Base-by-base conservation (phyloP, 1,140 invertebrate species). In the Leguminivora glycinivorella region DNA sequence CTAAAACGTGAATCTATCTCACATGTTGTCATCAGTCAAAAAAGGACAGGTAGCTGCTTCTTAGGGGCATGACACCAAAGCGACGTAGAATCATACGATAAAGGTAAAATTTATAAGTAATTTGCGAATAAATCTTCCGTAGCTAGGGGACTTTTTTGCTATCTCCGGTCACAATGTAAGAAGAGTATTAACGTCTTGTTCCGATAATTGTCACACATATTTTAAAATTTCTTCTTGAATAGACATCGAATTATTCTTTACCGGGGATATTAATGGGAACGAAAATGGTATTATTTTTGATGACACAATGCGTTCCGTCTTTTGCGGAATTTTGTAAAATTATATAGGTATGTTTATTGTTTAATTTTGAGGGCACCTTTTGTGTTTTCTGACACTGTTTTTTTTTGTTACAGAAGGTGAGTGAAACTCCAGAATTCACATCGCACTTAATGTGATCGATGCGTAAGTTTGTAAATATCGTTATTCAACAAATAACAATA, bases 141-240 rank as follows among this genome's bases (percentile, higher is more conserved):
- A 78, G 66, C 73, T 82, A 83, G 72, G 87, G 85, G 83, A 82
- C 73, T 69, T 84, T 90, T 89, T 83, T 83, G 73, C 72, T 76
- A 78, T 79, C 73, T 78, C 66, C 52, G 71, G 71, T 83, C 38
- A 85, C 83, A 88, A 82, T 88, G 85, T 89, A 88, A 88, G 80
- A 58, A 80, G 76, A 80, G 82, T 88, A 90, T 91, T 91, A 90
- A 87, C 82, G 82, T 82, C 88, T 70, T 91, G 89, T 91, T 83
- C 79, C 75, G 85, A 90, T 91, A 91, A 91, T 91, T 91, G 88
- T 91, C 89, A 80, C 89, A 91, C 89, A 87, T 91, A 91, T 88
- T 89, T 91, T 88, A 89, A 83, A 88, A 83, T 82, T 78, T 77
- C 81, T 78, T 75, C 77, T 74, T 80, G 75, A 75, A 81, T 80